phyloP scores from a whole-genome alignment of 2,888 invertebrate genomes.

The Griposia aprilina region DNA sequence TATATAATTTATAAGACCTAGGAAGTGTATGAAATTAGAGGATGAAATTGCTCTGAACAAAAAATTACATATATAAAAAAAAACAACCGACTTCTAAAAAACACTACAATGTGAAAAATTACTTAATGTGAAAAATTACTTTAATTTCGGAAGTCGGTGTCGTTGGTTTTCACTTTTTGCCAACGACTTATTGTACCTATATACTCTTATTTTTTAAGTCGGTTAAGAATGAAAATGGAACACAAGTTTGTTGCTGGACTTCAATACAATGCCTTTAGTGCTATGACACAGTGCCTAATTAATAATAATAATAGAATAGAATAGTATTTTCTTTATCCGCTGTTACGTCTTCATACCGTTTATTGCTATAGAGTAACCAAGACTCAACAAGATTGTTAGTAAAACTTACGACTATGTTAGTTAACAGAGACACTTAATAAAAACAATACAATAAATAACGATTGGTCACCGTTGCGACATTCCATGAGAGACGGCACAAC shows the following conservation, averaged over 20 bases:
- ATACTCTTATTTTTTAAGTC: background rate
- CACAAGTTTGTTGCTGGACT: background rate
- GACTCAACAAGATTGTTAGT: too few relatives aligned
- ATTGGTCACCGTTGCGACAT: too few relatives aligned
- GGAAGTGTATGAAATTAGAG: background rate
- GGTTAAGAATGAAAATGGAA: background rate
- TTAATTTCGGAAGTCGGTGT: background rate
- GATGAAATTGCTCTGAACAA: background rate
- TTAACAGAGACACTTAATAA: too few relatives aligned
- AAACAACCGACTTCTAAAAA: background rate
- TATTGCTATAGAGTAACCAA: too few relatives aligned
- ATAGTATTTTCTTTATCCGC: too few relatives aligned
- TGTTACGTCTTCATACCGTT: too few relatives aligned
- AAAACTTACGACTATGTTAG: too few relatives aligned
- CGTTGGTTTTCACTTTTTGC: background rate
- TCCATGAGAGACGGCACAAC: too few relatives aligned
- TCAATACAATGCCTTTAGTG: background rate
- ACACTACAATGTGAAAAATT: background rate
- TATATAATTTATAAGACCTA: background rate
- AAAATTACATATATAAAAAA: background rate
- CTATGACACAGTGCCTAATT: background rate
- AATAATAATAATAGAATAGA: too few relatives aligned
- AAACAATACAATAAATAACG: too few relatives aligned
- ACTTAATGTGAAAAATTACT: background rate
- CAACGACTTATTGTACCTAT: background rate